These are phyloP conservation scores for Pagrus major DNA, from an alignment of 2,113 vertebrate species.

Conservation along the genomic window DNA sequence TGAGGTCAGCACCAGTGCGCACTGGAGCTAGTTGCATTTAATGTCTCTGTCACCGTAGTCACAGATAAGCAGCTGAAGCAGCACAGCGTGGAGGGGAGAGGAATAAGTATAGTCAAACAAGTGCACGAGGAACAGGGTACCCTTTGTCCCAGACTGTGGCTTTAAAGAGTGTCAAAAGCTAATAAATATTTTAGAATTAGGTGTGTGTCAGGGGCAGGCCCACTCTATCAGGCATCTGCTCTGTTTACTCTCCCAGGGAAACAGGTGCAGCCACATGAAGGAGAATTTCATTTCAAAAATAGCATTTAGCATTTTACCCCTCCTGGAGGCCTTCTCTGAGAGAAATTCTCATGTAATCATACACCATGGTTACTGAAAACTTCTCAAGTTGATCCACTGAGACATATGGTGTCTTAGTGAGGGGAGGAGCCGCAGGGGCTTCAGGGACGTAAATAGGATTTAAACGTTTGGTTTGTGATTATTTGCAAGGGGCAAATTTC, in stretches of 20 bases:
- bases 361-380: slow-evolving; percentile 83
- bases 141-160: slow-evolving; percentile 87
- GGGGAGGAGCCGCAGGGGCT: slow-evolving; percentile 66
- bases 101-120: slow-evolving; percentile 72
- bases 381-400: slow-evolving; percentile 84
- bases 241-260: slow-evolving; percentile 92
- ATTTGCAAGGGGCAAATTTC: slow-evolving; percentile 57
- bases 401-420: slow-evolving; percentile 83
- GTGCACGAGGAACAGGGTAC: slow-evolving; percentile 87
- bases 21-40: slow-evolving; percentile 42
- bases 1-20: slow-evolving; percentile 53
- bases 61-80: slow-evolving; percentile 71
- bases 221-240: slow-evolving; percentile 93
- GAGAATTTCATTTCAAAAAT: slow-evolving; percentile 98
- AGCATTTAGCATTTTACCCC: slow-evolving; percentile 91
- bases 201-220: slow-evolving; percentile 91
- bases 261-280: slow-evolving; percentile 98
- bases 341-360: slow-evolving; percentile 87
- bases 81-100: slow-evolving; percentile 48
- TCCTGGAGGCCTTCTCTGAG: slow-evolving; percentile 90
- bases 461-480: slow-evolving; percentile 71
- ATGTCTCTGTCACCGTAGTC: slow-evolving; percentile 56
- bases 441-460: slow-evolving; percentile 69
- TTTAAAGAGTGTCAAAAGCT: slow-evolving; percentile 89
- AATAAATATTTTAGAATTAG: slow-evolving; percentile 99